Evolutionary conservation across 1,140 invertebrate species (phyloP).

Genomic region (Eufriesea mexicana): DNA sequence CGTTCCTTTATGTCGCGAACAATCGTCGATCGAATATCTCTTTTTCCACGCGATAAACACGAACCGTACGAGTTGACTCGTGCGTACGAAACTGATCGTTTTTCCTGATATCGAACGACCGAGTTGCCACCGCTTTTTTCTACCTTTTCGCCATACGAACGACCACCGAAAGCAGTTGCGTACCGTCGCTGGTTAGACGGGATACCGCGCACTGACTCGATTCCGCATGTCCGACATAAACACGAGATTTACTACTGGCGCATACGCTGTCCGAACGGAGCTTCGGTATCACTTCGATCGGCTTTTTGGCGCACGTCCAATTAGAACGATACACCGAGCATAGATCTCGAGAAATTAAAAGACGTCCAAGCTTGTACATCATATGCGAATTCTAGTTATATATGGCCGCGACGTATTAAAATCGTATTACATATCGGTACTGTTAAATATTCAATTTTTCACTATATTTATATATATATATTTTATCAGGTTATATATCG

Average conservation of each 20-base stretch:
- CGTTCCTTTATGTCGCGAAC: background rate
- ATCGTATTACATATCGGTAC: background rate
- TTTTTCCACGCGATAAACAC: background rate
- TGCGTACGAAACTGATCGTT: background rate
- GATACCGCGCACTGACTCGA: conserved; percentile 28
- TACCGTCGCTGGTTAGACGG: conserved; percentile 29
- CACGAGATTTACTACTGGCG: conserved; percentile 64
- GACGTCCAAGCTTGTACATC: background rate
- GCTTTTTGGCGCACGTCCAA: conserved; percentile 47
- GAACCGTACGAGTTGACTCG: background rate
- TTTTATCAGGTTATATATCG: background rate
- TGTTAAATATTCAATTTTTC: background rate
- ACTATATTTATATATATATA: background rate
- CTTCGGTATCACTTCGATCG: conserved; percentile 45
- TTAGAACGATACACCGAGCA: conserved; percentile 39
- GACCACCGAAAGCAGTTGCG: background rate
- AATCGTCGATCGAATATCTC: background rate
- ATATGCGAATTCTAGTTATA: background rate
- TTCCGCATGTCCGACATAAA: conserved; percentile 54
- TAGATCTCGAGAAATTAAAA: conserved; percentile 33
- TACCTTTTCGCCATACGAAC: background rate
- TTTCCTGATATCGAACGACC: background rate
- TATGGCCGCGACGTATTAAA: background rate
- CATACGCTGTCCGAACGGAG: conserved; percentile 41
- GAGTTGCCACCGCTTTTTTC: background rate